These are phyloP conservation scores for Phataginus tricuspis DNA, from an alignment of 2,797 vertebrate species.

Conservation along the genomic window DNA sequence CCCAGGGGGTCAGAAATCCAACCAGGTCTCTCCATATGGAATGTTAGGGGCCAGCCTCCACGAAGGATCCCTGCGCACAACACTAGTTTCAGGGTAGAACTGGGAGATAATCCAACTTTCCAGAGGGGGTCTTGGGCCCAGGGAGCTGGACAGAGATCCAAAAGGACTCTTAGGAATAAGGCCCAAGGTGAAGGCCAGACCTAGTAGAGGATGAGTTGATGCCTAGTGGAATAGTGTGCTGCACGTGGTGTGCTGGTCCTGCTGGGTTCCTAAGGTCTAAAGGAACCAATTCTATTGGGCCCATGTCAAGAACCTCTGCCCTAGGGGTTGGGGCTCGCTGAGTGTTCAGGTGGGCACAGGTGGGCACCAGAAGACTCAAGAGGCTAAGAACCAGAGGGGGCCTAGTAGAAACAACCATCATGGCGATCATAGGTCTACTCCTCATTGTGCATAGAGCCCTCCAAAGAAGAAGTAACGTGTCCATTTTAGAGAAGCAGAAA, in stretches of 20 bases:
- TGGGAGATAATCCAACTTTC: background rate
- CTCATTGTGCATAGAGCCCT: background rate
- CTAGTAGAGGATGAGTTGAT: background rate
- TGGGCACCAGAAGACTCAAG: background rate
- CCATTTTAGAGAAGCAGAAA: background rate
- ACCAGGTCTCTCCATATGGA: background rate
- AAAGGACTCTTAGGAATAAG: background rate
- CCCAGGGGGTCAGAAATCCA: background rate
- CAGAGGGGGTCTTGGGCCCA: background rate
- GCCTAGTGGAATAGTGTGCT: background rate
- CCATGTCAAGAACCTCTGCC: background rate
- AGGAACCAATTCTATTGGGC: background rate
- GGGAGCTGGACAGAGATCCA: too few species aligned
- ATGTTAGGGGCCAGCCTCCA: background rate
- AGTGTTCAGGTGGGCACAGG: background rate
- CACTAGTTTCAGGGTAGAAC: background rate
- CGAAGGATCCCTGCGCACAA: background rate
- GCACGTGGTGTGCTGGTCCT: too few species aligned
- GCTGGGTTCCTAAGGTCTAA: background rate
- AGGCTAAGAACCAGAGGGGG: background rate
- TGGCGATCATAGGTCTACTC: accelerated
- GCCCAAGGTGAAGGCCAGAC: background rate
- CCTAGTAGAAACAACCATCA: background rate
- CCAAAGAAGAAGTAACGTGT: background rate
- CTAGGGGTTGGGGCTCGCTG: background rate